Conservation (phyloP, 2,888 invertebrate genomes). For the Cheilosia vulpina region DNA sequence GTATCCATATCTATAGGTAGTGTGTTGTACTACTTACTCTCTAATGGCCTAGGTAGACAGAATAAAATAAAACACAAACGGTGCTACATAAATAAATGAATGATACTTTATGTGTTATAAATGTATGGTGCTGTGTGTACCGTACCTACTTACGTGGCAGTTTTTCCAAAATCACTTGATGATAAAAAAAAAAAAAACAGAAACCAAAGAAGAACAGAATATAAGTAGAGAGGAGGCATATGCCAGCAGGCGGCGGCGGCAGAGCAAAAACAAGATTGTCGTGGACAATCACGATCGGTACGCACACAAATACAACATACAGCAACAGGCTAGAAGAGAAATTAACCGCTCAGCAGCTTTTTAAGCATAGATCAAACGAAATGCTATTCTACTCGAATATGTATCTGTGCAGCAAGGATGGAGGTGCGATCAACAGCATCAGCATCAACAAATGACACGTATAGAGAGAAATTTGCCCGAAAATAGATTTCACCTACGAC, state of each 20-base stretch:
- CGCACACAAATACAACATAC: conserved; percentile 23
- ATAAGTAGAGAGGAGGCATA: conserved; percentile 17
- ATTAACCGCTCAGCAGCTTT: conserved; percentile 60
- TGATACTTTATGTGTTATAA: conserved; percentile 53
- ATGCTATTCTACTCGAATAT: conserved; percentile 41
- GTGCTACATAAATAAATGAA: conserved; percentile 61
- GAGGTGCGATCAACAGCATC: conserved; percentile 23
- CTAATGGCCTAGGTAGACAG: conserved; percentile 31
- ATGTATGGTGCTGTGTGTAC: conserved; percentile 12
- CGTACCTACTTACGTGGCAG: conserved; percentile 46
- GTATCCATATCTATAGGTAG: conserved; percentile 15
- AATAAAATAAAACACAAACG: conserved; percentile 33
- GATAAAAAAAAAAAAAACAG: conserved; percentile 8
- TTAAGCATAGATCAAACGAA: conserved; percentile 48
- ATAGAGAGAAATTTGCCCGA: conserved; percentile 57
- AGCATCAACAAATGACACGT: conserved; percentile 13
- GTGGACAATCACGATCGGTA: conserved; percentile 64
- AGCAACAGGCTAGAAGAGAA: conserved; percentile 54
- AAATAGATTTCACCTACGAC: conserved; percentile 68
- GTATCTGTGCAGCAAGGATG: conserved; percentile 26
- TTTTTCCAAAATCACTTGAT: conserved; percentile 70
- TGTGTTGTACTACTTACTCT: conserved; percentile 45
- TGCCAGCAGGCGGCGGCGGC: conserved; percentile 16
- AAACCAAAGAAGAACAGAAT: not conserved
- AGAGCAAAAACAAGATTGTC: conserved; percentile 64